Percentiles rank a stretch among this genome's conserved stretches.
phyloP scores from a whole-genome alignment of 1,140 invertebrate genomes.

The Sinonovacula constricta region DNA sequence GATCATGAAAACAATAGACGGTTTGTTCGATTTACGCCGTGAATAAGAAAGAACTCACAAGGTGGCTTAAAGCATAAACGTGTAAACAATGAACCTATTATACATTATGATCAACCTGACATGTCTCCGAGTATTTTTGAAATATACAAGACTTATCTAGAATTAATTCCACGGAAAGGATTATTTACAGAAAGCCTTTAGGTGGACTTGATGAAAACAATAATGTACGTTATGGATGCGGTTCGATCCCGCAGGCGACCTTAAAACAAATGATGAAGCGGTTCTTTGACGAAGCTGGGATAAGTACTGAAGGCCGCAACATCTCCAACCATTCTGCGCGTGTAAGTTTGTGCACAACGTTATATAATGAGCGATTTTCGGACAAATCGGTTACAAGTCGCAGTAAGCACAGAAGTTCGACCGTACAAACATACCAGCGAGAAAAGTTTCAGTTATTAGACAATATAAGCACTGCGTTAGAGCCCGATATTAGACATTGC shows the following conservation, averaged over 20 bases:
- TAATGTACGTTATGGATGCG: not conserved
- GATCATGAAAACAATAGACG: constrained; percentile 7
- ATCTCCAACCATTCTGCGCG: constrained; percentile 7
- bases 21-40: not conserved
- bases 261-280: not conserved
- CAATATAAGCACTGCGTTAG: not conserved
- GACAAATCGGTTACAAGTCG: constrained; percentile 6
- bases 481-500: not conserved
- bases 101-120: constrained; percentile 11
- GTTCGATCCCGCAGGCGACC: not conserved
- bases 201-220: not conserved
- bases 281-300: not conserved
- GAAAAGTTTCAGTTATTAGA: not conserved
- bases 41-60: constrained; percentile 4
- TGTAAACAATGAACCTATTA: not conserved
- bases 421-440: constrained; percentile 10
- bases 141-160: not conserved
- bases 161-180: not conserved
- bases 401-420: not conserved
- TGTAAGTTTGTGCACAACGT: not conserved
- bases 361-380: not conserved
- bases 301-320: not conserved
- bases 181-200: not conserved
- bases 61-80: constrained; percentile 1
- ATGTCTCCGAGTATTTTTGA: not conserved